Conservation (phyloP, 2,888 invertebrate genomes). For the Phasia obesa region DNA sequence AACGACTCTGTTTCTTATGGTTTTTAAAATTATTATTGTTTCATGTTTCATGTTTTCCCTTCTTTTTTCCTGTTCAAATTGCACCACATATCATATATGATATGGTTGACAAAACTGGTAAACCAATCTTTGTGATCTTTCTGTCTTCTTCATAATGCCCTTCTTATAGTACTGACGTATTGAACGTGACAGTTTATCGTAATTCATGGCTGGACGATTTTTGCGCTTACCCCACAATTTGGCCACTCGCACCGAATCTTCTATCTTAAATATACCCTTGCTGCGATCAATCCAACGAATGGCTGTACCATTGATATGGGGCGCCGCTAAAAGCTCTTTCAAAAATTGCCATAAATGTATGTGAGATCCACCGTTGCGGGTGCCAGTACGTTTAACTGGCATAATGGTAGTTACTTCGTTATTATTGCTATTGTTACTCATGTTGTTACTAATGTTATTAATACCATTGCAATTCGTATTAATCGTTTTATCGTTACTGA, state of each 20-base stretch:
- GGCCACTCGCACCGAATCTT: slow-evolving; percentile 98
- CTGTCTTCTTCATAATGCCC: slow-evolving; percentile 99
- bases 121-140: slow-evolving; percentile 97
- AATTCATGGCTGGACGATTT: slow-evolving; percentile 99
- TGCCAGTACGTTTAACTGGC: slow-evolving; percentile 72
- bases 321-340: slow-evolving; percentile 95
- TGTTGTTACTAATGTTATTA: slow-evolving; percentile 66
- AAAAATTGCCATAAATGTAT: slow-evolving; percentile 99
- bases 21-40: background rate
- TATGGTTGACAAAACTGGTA: slow-evolving; percentile 99
- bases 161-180: slow-evolving; percentile 99
- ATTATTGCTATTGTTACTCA: slow-evolving; percentile 2
- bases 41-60: background rate
- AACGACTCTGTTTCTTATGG: background rate
- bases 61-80: background rate
- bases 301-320: slow-evolving; percentile 94
- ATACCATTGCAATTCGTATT: slow-evolving; percentile 36
- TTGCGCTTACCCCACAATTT: slow-evolving; percentile 98
- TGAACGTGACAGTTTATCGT: slow-evolving; percentile 98
- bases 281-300: slow-evolving; percentile 98
- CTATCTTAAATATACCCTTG: slow-evolving; percentile 99
- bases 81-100: slow-evolving; percentile 85
- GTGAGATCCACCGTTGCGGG: slow-evolving; percentile 86
- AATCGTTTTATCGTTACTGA: slow-evolving; percentile 2
- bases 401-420: slow-evolving; percentile 68